These are phyloP conservation scores for Idaea dimidiata DNA, from an alignment of 2,888 invertebrate species.

Conservation along the genomic window DNA sequence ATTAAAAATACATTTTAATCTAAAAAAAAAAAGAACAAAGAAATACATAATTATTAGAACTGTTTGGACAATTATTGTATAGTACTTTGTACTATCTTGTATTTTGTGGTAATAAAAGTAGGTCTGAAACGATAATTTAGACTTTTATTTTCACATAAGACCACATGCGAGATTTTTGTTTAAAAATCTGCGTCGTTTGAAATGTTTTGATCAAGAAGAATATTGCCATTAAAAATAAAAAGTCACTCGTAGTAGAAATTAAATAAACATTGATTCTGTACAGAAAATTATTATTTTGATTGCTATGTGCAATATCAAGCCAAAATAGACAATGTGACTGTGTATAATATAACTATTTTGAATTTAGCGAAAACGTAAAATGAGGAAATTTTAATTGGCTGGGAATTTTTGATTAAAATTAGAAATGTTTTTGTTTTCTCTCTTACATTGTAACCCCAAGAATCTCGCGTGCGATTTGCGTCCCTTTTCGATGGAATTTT, in stretches of 20 bases:
- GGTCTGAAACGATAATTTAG: neutral
- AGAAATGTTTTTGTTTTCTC: constrained; percentile 1
- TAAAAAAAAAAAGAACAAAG: neutral
- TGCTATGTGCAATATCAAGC: no score
- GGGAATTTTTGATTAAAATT: neutral
- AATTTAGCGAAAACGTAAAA: neutral
- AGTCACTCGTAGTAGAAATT: neutral
- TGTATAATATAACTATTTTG: no score
- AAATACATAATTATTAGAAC: neutral
- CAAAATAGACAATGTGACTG: no score
- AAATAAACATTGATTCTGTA: no score
- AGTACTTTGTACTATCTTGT: no score
- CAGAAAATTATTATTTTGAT: no score
- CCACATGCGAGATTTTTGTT: neutral
- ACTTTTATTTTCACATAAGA: neutral
- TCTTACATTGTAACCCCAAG: constrained; percentile 32
- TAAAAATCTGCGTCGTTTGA: neutral
- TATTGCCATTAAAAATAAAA: constrained; percentile 11
- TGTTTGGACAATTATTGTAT: neutral
- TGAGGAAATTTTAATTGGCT: neutral
- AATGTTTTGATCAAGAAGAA: neutral
- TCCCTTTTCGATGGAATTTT: constrained; percentile 51
- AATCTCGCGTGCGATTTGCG: constrained; percentile 71
- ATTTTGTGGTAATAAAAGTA: no score
- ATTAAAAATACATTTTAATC: no score